Evolutionary conservation across 2,888 invertebrate species (phyloP), one percentile per base, ranked within the genome.

Genomic region (Caenorhabditis afra): DNA sequence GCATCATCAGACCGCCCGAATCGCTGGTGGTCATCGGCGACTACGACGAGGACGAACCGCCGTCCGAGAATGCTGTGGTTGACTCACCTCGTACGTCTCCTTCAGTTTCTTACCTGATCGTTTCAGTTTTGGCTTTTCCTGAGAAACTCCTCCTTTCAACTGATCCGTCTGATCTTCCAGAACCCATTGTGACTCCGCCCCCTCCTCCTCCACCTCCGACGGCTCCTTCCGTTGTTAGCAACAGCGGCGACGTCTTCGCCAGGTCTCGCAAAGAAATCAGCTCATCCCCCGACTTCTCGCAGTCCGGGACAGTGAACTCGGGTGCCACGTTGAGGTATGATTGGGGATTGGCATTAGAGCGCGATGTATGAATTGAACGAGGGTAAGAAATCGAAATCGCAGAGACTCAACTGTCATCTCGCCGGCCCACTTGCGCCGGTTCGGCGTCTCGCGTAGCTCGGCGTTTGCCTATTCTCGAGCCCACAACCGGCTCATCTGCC

Each of bases 1-100:
- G 86, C 35, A 86, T 86, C 8, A 86, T 86, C 37, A 62, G 82
- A 7, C 86, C 86, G 12, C 85, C 85, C 39, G 81, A 81, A 14
- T 79, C 80, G 0, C 61, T 85, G 29, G 81, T 85, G 0, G 82
- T 84, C 14, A 81, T 85, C 49, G 82, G 84, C 41, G 85, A 85
- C 29, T 82, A 81, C 49, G 85, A 85, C 57, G 80, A 81, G 45
- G 80, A 80, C 29, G 78, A 79, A 16, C 65, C 70, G 5, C 59
- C 77, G 10, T 47, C 59, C 20, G 74, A 68, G 44, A 73, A 79
- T 57, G 66, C 73, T 3, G 67, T 73, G 12, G 66, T 78, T 20
- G 67, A 65, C 37, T 71, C 71, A 45, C 58, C 57, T 29, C 65
- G 65, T 65, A 65, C 16, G 59, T 55, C 23, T 53, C 20, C 29